Base-by-base conservation (phyloP, 1,140 invertebrate genomes). In the Heliothis subflexa region DNA sequence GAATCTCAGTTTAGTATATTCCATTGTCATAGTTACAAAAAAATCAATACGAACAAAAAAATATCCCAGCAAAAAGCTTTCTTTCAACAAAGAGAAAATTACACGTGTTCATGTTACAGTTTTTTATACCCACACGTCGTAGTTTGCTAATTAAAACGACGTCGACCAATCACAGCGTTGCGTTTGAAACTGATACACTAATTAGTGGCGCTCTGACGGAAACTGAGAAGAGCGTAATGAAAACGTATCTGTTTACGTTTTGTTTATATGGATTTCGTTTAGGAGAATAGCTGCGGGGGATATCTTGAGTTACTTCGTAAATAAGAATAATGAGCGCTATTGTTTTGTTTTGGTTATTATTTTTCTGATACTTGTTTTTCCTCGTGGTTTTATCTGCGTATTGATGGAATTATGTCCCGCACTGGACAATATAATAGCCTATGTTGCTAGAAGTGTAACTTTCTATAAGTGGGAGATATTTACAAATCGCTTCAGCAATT, bases 191-290 rank as follows among this genome's bases (percentile, higher is more conserved):
- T 50, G 64, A 68, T 68, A 21, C 61, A 47, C 64, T 47, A 68
- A 68, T 68, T 68, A 68, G 64, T 2, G 64, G 47, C 47, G 33
- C 16, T 33, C 61, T 50, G 18, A 52, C 64, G 64, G 64, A 50
- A 68, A 68, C 64, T 68, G 64, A 50, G 64, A 68, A 50, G 12
- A 68, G 49, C 33, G 18, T 68, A 68, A 68, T 68, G 64, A 68
- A 49, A 66, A 21, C 47, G 45, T 25, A 49, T 68, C 52, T 68
- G 64, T 68, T 68, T 68, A 68, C 64, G 64, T 68, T 68, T 50
- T 47, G 64, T 68, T 68, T 50, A 47, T 52, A 50, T 68, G 25
- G 64, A 68, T 68, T 50, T 50, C 18, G 13, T 64, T 64, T 50
- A 18, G 64, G 49, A 66, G 49, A 12, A 68, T 25, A 16, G 64